These are phyloP conservation scores for Acanthaster planci DNA, from an alignment of 35 echinoderm and acorn worm genomes.

Conservation along the genomic window DNA sequence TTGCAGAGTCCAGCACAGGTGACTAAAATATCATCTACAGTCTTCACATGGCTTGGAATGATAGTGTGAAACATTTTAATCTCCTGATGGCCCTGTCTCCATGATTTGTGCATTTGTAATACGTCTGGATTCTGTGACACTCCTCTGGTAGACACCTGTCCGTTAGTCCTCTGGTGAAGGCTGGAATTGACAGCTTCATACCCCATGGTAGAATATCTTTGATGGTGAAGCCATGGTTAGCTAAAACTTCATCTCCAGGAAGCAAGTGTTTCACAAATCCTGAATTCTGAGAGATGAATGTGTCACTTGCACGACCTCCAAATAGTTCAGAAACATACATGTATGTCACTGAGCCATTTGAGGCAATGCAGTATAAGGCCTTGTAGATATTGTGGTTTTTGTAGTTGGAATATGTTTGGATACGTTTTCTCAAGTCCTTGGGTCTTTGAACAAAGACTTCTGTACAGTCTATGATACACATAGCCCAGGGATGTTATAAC, in stretches of 20 bases:
- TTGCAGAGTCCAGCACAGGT: too few species aligned
- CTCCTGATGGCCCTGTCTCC: slow-evolving; percentile 58
- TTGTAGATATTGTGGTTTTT: slow-evolving; percentile 57
- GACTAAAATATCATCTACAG: too few species aligned
- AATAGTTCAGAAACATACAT: too few species aligned
- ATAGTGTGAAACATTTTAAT: slow-evolving; percentile 34
- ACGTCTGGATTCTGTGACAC: slow-evolving; percentile 41
- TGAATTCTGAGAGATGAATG: slow-evolving; percentile 28
- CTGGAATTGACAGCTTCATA: slow-evolving; percentile 39
- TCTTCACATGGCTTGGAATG: too few species aligned
- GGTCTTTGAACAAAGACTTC: slow-evolving; percentile 53
- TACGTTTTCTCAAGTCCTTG: slow-evolving; percentile 31
- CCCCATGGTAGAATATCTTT: slow-evolving; percentile 41
- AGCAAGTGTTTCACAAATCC: slow-evolving; percentile 36
- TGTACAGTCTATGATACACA: slow-evolving; percentile 59
- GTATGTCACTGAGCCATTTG: too few species aligned
- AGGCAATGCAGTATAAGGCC: slow-evolving; percentile 35
- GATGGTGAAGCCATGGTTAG: slow-evolving; percentile 45
- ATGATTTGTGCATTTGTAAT: slow-evolving; percentile 57
- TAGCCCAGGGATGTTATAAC: slow-evolving; percentile 33
- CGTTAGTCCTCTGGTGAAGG: slow-evolving; percentile 39
- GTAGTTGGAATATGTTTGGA: slow-evolving; percentile 37
- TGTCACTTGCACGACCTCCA: slow-evolving; percentile 48
- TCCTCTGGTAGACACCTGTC: slow-evolving; percentile 18
- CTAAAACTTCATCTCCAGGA: slow-evolving; percentile 53